Evolutionary conservation across 2,797 vertebrate species (phyloP), one percentile per base, ranked within the genome.

Genomic region (Bradypus variegatus): DNA sequence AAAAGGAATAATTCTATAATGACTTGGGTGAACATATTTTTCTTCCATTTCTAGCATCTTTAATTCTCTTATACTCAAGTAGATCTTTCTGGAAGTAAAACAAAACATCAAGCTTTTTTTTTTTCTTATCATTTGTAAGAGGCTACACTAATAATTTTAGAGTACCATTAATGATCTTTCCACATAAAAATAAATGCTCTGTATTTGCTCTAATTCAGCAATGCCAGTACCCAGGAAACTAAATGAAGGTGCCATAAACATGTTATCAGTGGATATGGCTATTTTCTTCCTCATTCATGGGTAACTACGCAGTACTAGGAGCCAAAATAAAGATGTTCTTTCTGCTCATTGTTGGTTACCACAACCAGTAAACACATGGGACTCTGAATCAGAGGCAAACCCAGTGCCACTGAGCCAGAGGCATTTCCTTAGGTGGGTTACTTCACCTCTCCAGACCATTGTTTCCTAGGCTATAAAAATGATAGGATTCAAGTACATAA

Each of bases 121-220:
- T 38, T 41, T n/a, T 25, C 76, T 93, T 29, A 21, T 90, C 36
- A 91, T 29, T 70, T 92, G 15, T 29, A 91, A 50, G 64, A 55
- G 31, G 12, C 27, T 73, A 90, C 38, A 67, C 25, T 77, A 90
- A 92, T 89, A 87, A 53, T 77, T 92, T 87, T 83, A 82, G 36
- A 94, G 65, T 41, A 67, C 31, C 65, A 64, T 67, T 82, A 67
- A 93, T 87, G 53, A 89, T 67, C 77, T 87, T 92, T 64, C 58
- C 41, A 87, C 58, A 64, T 69, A 64, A 93, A 91, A 95, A 92
- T 58, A 78, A 95, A 64, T 86, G 27, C 81, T 88, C 23, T 38
- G 55, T 36, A 93, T 55, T 82, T 82, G 70, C 73, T 88, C 81
- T 80, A 79, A 92, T 67, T 88, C 82, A 65, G 58, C 77, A 65